Conservation (phyloP, 2,797 vertebrate genomes). For the Vespertilio murinus region DNA sequence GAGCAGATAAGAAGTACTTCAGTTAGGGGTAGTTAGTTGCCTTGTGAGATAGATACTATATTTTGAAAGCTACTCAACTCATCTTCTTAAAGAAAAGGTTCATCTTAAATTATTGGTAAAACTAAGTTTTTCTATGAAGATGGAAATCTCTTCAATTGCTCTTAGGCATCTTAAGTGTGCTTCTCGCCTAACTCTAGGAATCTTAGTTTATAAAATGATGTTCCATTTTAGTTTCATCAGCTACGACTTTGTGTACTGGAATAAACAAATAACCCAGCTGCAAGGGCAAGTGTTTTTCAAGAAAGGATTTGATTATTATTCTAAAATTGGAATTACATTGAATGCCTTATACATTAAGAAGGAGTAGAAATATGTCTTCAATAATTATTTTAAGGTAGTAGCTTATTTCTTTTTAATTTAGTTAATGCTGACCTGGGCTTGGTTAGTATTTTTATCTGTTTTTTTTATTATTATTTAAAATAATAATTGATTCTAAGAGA, state of each 20-base stretch:
- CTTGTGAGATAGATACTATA: not conserved
- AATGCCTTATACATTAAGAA: not conserved
- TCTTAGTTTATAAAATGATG: not conserved
- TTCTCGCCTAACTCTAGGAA: not conserved
- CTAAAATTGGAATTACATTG: not conserved
- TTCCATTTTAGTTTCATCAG: not conserved
- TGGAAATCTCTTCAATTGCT: not conserved
- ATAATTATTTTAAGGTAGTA: not conserved
- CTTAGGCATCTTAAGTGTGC: not conserved
- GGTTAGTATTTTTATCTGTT: not conserved
- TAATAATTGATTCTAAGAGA: slow-evolving; percentile 18
- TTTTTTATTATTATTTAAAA: not conserved
- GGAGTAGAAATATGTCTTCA: not conserved
- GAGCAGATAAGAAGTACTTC: not conserved
- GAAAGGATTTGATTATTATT: not conserved
- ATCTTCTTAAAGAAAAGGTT: not conserved
- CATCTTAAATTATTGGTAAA: slow-evolving; percentile 20
- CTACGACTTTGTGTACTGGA: not conserved
- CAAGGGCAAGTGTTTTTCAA: not conserved
- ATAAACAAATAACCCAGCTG: not conserved
- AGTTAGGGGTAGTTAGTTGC: not conserved
- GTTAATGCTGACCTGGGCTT: slow-evolving; percentile 2
- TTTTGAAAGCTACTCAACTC: slow-evolving; percentile 15
- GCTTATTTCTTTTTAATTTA: slow-evolving; percentile 18
- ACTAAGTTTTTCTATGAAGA: not conserved